phyloP scores from a whole-genome alignment of 2,888 invertebrate genomes.

The Rhyacophila evoluta region DNA sequence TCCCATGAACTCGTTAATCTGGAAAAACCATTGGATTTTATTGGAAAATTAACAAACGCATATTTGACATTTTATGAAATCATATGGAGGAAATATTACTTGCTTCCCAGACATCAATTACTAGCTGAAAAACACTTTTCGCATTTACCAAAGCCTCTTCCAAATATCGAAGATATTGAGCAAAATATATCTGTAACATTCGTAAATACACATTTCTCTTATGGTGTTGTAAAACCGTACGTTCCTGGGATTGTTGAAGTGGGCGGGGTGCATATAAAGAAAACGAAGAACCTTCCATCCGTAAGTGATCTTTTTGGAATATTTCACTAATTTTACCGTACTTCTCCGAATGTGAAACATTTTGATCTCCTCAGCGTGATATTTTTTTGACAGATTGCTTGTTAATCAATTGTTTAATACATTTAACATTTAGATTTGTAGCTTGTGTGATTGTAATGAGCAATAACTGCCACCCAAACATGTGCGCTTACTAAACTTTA shows the following conservation, averaged over 20 bases:
- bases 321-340: no score
- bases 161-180: constrained; percentile 63
- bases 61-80: constrained; percentile 64
- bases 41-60: constrained; percentile 68
- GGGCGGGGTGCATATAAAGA: constrained; percentile 69
- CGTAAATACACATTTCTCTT: constrained; percentile 68
- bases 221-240: constrained; percentile 65
- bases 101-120: constrained; percentile 62
- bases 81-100: constrained; percentile 63
- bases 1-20: constrained; percentile 62
- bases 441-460: no score
- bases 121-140: constrained; percentile 62
- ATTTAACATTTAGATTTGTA: no score
- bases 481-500: no score
- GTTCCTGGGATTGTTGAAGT: constrained; percentile 71
- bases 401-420: no score
- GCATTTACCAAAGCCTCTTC: constrained; percentile 61
- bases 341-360: no score
- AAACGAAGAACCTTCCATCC: constrained; percentile 58
- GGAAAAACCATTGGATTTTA: constrained; percentile 68
- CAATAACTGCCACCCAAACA: no score
- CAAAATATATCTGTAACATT: constrained; percentile 64
- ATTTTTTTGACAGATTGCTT: no score
- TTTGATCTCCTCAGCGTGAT: no score
- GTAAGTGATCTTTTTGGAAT: no score